Evolutionary conservation across 2,888 invertebrate genomes (phyloP), one percentile per base, ranked within the genome.

Genomic region (Heliconius ethilla): DNA sequence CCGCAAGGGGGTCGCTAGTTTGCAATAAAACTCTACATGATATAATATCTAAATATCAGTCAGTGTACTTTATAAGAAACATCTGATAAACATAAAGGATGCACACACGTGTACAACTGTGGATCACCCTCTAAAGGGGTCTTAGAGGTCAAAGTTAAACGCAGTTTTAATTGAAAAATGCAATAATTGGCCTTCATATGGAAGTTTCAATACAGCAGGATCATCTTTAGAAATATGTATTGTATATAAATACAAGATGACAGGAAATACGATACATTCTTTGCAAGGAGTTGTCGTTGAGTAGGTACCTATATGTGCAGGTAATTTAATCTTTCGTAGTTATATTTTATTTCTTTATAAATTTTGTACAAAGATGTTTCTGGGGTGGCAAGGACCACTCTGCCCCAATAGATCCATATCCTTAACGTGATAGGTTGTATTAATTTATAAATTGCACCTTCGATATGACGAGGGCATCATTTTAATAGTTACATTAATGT

Each of bases 141-240:
- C 25, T 40, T 69, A 45, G 69, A 69, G 69, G 69, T 69, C 69
- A 69, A 69, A 69, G 69, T 69, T 69, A 69, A 69, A 69, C 69
- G 69, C 40, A 45, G 69, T 69, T 40, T 69, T 69, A 69, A 69
- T 69, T 69, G 69, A 69, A 69, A 69, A 69, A 69, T 69, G 69
- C 40, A 69, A 69, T 69, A 69, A 69, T 69, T 69, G 69, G 45
- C 5, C 69, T 3, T 18, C 25, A 25, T 69, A 45, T 69, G 69
- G 40, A 69, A 13, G 69, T 45, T 69, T 69, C 69, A 69, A 69
- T 69, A 69, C 9, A 13, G 18, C 69, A 67, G 67, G 69, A 69
- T 27, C 22, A 67, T n/a, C 67, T n/a, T 67, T 67, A 67, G 37
- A 67, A 66, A 65, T 29, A 15, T 65, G 29, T 27, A 63, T 63